Percentiles rank a stretch among this genome's conserved stretches.
Evolutionary conservation across 2,113 vertebrate genomes (phyloP).

Genomic region (Phasianus colchicus): DNA sequence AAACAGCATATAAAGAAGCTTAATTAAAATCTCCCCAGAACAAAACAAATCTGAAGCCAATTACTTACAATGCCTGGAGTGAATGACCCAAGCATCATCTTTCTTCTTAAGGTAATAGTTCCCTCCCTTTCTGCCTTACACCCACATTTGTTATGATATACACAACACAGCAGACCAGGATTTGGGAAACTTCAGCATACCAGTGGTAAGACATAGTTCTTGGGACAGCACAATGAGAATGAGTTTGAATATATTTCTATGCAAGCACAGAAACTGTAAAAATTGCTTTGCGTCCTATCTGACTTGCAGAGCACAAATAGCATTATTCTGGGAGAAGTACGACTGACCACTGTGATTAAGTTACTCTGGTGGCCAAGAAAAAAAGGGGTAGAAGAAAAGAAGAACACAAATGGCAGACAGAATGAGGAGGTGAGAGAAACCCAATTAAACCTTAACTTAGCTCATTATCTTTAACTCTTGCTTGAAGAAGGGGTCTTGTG

Average conservation of each 20-base stretch:
- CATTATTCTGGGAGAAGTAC: conserved; percentile 3
- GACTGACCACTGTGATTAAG: conserved; percentile 29
- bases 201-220: not conserved
- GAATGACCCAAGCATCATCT: conserved; percentile 32
- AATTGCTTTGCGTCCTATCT: not conserved
- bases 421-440: conserved; percentile 32
- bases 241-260: not conserved
- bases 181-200: not conserved
- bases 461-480: conserved; percentile 38
- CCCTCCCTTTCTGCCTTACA: not conserved
- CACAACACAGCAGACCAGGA: not conserved
- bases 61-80: not conserved
- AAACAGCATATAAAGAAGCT: conserved; percentile 35
- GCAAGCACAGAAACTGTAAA: not conserved
- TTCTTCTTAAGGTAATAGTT: not conserved
- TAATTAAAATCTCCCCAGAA: conserved; percentile 63
- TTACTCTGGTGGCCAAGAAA: not conserved
- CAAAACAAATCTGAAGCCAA: conserved; percentile 60
- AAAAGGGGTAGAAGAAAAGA: conserved; percentile 13
- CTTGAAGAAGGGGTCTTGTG: conserved; percentile 20
- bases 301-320: not conserved
- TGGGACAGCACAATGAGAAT: not conserved
- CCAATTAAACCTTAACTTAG: conserved; percentile 54
- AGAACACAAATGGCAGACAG: conserved; percentile 19
- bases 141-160: not conserved